Percentiles rank a stretch among this genome's conserved stretches.
Evolutionary conservation across 2,113 vertebrate species (phyloP).

Genomic region (Erythrocercus mccallii): DNA sequence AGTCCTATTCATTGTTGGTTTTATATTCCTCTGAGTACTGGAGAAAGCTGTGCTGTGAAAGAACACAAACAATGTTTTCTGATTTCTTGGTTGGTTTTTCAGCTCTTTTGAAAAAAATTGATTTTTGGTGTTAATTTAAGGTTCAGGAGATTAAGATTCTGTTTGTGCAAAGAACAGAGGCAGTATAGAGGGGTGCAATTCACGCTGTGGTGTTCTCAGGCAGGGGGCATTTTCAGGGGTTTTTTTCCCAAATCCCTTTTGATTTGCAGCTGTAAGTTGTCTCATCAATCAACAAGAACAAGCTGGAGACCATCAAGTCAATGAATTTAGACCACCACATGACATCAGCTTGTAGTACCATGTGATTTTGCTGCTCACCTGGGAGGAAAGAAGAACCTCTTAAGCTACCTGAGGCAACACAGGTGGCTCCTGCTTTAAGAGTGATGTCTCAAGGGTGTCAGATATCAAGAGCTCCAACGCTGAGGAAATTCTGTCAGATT

Average conservation of each 20-base stretch:
- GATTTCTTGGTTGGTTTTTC: not conserved
- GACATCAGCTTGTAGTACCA: not conserved
- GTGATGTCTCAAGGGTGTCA: not conserved
- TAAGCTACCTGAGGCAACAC: not conserved
- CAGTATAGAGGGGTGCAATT: not conserved
- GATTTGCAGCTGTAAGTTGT: not conserved
- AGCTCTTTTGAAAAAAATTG: not conserved
- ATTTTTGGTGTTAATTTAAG: not conserved
- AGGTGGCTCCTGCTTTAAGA: not conserved
- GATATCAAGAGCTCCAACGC: not conserved
- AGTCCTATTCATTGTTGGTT: not conserved
- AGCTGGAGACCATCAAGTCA: not conserved
- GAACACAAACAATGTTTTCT: not conserved
- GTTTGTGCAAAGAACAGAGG: not conserved
- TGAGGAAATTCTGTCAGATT: not conserved
- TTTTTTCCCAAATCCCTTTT: not conserved
- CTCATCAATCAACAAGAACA: not conserved
- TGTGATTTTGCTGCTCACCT: not conserved
- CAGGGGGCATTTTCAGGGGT: rapidly evolving
- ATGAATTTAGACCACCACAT: not conserved
- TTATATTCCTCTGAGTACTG: not conserved
- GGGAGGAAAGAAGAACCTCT: not conserved
- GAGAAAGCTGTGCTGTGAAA: not conserved
- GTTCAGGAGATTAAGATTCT: not conserved
- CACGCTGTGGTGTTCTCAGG: not conserved